phyloP scores from a whole-genome alignment of 2,888 invertebrate species.

The Perdita meconis region DNA sequence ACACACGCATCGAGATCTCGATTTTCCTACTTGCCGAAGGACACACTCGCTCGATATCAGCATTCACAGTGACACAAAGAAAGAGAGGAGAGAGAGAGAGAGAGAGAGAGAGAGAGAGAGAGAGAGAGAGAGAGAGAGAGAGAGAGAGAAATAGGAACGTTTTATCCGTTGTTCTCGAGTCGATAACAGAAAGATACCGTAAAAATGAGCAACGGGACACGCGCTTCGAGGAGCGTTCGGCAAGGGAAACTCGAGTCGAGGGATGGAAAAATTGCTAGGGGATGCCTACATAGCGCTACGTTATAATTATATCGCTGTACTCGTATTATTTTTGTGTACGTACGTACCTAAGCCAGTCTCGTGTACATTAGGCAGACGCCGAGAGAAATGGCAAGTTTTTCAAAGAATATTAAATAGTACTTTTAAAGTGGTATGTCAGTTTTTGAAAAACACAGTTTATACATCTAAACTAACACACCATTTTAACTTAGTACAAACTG shows the following conservation, averaged over 20 bases:
- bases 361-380: slow-evolving; percentile 45
- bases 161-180: not conserved
- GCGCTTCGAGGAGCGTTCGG: slow-evolving; percentile 35
- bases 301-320: slow-evolving; percentile 48
- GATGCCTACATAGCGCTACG: slow-evolving; percentile 80
- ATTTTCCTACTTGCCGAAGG: slow-evolving; percentile 44
- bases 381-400: slow-evolving; percentile 57
- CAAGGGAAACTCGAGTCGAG: slow-evolving; percentile 50
- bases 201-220: not conserved
- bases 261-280: slow-evolving; percentile 74
- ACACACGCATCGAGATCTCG: slow-evolving; percentile 67
- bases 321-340: slow-evolving; percentile 44
- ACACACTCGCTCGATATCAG: slow-evolving; percentile 6
- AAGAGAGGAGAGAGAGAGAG: not conserved
- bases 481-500: too few species aligned
- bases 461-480: too few species aligned
- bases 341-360: slow-evolving; percentile 60
- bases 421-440: too few species aligned
- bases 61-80: not conserved
- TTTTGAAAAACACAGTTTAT: too few species aligned
- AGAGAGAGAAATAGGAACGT: too few species aligned
- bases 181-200: not conserved
- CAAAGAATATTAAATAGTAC: too few species aligned
- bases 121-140: not conserved
- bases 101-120: not conserved